A percentile compares a stretch with the other conserved stretches of the same genome.
Evolutionary conservation across 2,113 vertebrate species (phyloP).

Genomic region (Ammospiza nelsoni): DNA sequence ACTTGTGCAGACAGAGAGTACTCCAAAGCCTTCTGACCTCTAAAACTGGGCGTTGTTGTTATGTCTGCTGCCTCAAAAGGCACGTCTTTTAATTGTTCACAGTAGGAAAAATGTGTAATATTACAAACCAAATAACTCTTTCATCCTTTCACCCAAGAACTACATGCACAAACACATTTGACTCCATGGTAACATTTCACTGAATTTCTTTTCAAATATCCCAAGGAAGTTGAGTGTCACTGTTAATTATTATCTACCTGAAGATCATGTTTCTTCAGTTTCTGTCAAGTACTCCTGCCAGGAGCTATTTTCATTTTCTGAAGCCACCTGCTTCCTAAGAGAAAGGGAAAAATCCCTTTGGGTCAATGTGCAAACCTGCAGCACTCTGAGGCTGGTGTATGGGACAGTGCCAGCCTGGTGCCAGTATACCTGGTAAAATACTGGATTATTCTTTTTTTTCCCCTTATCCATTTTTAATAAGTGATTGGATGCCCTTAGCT

Average conservation of each 20-base stretch:
- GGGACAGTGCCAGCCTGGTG: background rate
- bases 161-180: background rate
- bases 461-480: background rate
- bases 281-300: background rate
- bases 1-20: background rate
- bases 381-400: background rate
- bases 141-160: background rate
- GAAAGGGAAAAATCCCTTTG: background rate
- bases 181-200: background rate
- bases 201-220: background rate
- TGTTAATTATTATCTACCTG: background rate
- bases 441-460: background rate
- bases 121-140: background rate
- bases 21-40: background rate
- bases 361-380: background rate
- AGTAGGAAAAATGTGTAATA: background rate
- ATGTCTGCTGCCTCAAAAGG: background rate
- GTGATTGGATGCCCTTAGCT: background rate
- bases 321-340: background rate
- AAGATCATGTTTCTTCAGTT: background rate
- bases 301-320: background rate
- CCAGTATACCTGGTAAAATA: background rate
- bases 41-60: background rate
- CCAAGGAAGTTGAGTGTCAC: background rate
- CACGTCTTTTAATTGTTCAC: background rate